phyloP scores from a whole-genome alignment of 1,140 invertebrate species.

The Leptestheria dahalacensis region DNA sequence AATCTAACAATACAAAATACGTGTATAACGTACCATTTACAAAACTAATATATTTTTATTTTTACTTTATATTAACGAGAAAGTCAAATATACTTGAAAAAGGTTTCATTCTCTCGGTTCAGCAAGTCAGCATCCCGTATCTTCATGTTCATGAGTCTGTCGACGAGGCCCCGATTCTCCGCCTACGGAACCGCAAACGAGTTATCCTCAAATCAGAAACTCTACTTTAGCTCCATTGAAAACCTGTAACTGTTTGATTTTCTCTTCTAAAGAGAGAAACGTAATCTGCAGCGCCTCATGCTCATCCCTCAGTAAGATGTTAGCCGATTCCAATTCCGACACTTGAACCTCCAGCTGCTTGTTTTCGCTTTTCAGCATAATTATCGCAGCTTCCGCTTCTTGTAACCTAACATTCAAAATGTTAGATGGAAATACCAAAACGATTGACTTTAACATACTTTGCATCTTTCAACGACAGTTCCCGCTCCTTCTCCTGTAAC shows the following conservation, averaged over 20 bases:
- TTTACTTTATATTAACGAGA: no score
- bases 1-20: no score
- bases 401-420: constrained; percentile 42
- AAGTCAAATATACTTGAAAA: constrained; percentile 34
- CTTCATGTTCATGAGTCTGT: constrained; percentile 77
- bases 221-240: constrained; percentile 8
- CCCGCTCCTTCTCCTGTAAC: constrained; percentile 70
- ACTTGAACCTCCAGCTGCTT: constrained; percentile 26
- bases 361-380: constrained; percentile 24
- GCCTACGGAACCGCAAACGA: constrained; percentile 41
- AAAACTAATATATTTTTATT: not conserved
- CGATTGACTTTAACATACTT: constrained; percentile 37
- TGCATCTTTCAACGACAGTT: constrained; percentile 49
- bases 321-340: constrained; percentile 55
- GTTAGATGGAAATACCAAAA: not conserved
- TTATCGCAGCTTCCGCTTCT: constrained; percentile 52
- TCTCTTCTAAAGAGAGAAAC: constrained; percentile 74
- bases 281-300: constrained; percentile 84
- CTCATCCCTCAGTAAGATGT: constrained; percentile 82
- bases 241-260: constrained; percentile 38
- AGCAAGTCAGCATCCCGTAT: constrained; percentile 83
- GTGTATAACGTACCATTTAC: not conserved
- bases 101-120: constrained; percentile 87
- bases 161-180: constrained; percentile 74
- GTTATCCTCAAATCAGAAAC: constrained; percentile 2